phyloP scores from a whole-genome alignment of 2,797 vertebrate genomes.

The Pristis pectinata region DNA sequence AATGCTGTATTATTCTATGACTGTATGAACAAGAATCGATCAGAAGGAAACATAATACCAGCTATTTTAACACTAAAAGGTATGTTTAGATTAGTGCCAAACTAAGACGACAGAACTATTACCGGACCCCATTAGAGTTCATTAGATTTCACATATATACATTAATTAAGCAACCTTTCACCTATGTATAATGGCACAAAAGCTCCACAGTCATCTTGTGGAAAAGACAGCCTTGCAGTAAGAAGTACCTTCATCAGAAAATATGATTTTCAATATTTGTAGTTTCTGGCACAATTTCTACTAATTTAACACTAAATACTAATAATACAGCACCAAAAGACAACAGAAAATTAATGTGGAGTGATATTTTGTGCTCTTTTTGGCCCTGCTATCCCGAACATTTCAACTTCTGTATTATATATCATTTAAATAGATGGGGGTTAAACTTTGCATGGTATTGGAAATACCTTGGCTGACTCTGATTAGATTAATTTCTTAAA shows the following conservation, averaged over 20 bases:
- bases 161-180: constrained; percentile 9
- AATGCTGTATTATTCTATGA: no score
- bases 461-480: background rate
- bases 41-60: background rate
- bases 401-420: background rate
- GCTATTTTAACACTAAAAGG: background rate
- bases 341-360: background rate
- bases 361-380: background rate
- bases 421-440: background rate
- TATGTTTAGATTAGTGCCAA: constrained; percentile 24
- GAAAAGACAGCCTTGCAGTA: background rate
- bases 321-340: background rate
- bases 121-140: constrained; percentile 22
- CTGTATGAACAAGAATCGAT: background rate
- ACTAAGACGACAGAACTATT: background rate
- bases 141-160: background rate
- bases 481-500: background rate
- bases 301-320: background rate
- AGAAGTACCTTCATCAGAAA: background rate
- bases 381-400: background rate
- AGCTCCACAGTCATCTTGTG: background rate
- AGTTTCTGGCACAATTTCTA: background rate
- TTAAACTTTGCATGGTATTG: background rate
- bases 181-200: background rate
- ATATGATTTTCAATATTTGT: background rate